Percentiles rank a stretch among this genome's conserved stretches.
These are phyloP conservation scores for Macquaria australasica DNA, from an alignment of 2,113 vertebrate genomes.

Conservation along the genomic window DNA sequence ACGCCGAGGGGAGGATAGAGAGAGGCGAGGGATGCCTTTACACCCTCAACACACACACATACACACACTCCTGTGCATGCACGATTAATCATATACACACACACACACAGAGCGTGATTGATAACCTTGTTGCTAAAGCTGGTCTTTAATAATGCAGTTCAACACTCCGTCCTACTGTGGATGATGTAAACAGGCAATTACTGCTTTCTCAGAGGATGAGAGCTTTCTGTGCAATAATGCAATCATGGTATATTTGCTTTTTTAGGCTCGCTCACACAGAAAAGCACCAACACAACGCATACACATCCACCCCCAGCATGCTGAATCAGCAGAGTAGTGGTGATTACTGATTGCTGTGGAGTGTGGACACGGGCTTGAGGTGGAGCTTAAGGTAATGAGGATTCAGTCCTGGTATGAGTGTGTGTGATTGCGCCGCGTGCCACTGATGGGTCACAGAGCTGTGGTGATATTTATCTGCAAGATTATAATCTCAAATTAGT, in stretches of 20 bases:
- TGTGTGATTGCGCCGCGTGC: constrained; percentile 3
- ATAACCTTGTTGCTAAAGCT: constrained; percentile 36
- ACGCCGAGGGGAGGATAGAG: constrained; percentile 14
- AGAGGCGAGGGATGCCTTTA: constrained; percentile 33
- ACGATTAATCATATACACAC: constrained; percentile 8
- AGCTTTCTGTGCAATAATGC: constrained; percentile 19
- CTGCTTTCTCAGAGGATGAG: constrained; percentile 10
- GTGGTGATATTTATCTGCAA: constrained; percentile 37
- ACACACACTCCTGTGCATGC: neutral
- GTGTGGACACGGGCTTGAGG: constrained; percentile 12
- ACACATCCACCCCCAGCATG: neutral
- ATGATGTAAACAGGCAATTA: constrained; percentile 50
- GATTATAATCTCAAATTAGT: too few relatives aligned
- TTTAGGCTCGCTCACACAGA: neutral
- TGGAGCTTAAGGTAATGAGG: constrained; percentile 35
- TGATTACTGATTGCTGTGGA: constrained; percentile 37
- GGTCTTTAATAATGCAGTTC: constrained; percentile 59
- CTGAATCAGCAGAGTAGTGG: constrained; percentile 44
- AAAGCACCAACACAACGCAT: neutral
- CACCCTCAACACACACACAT: constrained; percentile 3
- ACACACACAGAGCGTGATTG: constrained; percentile 9
- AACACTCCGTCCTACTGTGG: constrained; percentile 10
- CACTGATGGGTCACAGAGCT: constrained; percentile 40
- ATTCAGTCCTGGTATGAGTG: constrained; percentile 1
- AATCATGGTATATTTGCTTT: constrained; percentile 39